Percentiles rank a stretch among this genome's conserved stretches.
Conservation (phyloP, 2,888 invertebrate species). For the Unio delphinus region DNA sequence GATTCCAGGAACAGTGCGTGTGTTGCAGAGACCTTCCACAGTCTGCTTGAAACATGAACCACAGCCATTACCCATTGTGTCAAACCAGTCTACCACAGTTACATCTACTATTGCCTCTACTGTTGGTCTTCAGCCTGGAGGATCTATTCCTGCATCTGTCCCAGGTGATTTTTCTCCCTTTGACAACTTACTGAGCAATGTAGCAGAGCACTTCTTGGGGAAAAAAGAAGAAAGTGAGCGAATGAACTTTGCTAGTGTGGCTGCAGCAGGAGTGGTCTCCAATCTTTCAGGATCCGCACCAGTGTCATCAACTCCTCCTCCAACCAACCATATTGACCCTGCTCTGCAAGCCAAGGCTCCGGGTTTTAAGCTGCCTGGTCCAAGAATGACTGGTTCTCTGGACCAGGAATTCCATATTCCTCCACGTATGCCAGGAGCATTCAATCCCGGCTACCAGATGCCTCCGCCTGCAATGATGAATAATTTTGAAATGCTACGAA, state of each 20-base stretch:
- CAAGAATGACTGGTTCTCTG: constrained; percentile 34
- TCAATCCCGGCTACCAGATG: constrained; percentile 10
- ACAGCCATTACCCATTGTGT: constrained; percentile 60
- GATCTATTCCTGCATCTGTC: constrained; percentile 25
- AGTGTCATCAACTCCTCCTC: constrained; percentile 34
- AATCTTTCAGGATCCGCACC: constrained; percentile 35
- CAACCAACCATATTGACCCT: constrained; percentile 48
- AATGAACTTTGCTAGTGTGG: constrained; percentile 82
- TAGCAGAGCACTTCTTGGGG: constrained; percentile 71
- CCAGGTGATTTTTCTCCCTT: constrained; percentile 90
- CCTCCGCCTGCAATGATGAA: constrained; percentile 23
- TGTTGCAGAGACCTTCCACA: constrained; percentile 39
- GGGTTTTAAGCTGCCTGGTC: constrained; percentile 64
- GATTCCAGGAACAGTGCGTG: constrained; percentile 37
- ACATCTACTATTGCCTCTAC: constrained; percentile 21
- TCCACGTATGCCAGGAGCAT: constrained; percentile 10
- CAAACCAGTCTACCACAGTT: constrained; percentile 35
- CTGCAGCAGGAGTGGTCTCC: constrained; percentile 76
- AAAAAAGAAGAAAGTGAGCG: constrained; percentile 64
- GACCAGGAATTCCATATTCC: constrained; percentile 18
- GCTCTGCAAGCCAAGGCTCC: constrained; percentile 71
- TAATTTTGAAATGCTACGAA: constrained; percentile 33
- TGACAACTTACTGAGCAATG: constrained; percentile 82
- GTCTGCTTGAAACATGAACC: constrained; percentile 39
- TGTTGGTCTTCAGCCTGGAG: constrained; percentile 22